These are phyloP conservation scores for Euphysa ruthae DNA, from an alignment of 30 jellyfish, hydroid and myxozoan genomes.

Conservation along the genomic window DNA sequence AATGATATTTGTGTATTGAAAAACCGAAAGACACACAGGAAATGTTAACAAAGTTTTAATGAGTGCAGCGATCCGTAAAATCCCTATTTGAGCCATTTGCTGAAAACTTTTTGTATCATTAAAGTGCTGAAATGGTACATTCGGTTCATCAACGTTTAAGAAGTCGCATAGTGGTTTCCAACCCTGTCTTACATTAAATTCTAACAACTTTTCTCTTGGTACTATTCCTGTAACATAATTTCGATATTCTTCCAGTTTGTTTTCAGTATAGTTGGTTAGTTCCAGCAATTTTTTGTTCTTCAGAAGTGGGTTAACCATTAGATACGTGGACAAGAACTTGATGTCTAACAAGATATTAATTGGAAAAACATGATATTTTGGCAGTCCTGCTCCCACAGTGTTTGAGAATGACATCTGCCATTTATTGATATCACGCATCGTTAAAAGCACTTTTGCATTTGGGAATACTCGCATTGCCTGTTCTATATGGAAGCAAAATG, in stretches of 20 bases:
- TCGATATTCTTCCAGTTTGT: too few relatives aligned
- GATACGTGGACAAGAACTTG: not conserved
- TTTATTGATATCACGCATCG: not conserved
- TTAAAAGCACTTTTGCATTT: not conserved
- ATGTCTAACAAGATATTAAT: not conserved
- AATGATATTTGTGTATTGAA: too few relatives aligned
- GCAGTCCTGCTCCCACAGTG: not conserved
- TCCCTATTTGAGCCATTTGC: not conserved
- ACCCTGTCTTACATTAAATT: not conserved
- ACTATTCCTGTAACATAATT: not conserved
- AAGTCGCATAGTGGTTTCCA: not conserved
- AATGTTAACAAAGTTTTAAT: too few relatives aligned
- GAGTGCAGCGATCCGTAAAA: too few relatives aligned
- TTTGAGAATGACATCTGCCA: not conserved
- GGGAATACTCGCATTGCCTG: not conserved
- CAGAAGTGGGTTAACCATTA: too few relatives aligned
- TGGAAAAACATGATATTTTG: not conserved
- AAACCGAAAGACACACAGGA: too few relatives aligned
- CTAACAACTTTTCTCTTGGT: not conserved
- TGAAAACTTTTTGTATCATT: not conserved
- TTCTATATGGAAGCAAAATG: not conserved
- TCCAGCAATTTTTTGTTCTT: too few relatives aligned
- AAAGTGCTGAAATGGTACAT: not conserved
- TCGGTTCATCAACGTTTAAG: not conserved
- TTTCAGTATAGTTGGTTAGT: too few relatives aligned